phyloP scores from a whole-genome alignment of 1,140 invertebrate species.

The Drosophila trapezifrons region DNA sequence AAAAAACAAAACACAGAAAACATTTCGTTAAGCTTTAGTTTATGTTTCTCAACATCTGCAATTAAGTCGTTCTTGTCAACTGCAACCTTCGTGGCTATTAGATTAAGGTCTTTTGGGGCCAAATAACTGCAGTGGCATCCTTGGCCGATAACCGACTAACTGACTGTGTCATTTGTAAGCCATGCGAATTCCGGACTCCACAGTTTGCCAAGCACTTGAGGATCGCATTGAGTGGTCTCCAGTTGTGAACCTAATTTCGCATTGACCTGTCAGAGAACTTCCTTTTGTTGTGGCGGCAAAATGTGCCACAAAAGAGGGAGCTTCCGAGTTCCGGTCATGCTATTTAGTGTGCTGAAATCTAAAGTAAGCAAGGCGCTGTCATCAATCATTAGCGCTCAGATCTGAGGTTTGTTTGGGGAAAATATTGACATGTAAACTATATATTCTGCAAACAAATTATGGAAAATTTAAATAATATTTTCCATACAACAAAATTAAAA shows the following conservation, averaged over 20 bases:
- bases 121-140: conserved; percentile 64
- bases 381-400: too few relatives aligned
- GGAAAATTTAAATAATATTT: background rate
- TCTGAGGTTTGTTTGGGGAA: too few relatives aligned
- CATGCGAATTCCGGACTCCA: conserved; percentile 24
- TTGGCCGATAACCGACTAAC: conserved; percentile 45
- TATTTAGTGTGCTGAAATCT: conserved; percentile 52
- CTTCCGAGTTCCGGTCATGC: conserved; percentile 63
- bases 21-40: conserved; percentile 37
- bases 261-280: conserved; percentile 38
- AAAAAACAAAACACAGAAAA: conserved; percentile 24
- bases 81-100: conserved; percentile 72
- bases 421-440: conserved; percentile 11
- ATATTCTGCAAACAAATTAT: background rate
- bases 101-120: conserved; percentile 65
- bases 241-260: conserved; percentile 22
- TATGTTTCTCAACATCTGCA: conserved; percentile 38
- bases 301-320: conserved; percentile 29
- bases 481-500: background rate
- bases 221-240: conserved; percentile 16
- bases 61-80: conserved; percentile 70
- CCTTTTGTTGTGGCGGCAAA: conserved; percentile 47
- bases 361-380: conserved; percentile 44
- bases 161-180: conserved; percentile 28
- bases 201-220: conserved; percentile 44